These are phyloP conservation scores for Agonopterix alstromeriana DNA, from an alignment of 2,888 invertebrate genomes.

Conservation along the genomic window DNA sequence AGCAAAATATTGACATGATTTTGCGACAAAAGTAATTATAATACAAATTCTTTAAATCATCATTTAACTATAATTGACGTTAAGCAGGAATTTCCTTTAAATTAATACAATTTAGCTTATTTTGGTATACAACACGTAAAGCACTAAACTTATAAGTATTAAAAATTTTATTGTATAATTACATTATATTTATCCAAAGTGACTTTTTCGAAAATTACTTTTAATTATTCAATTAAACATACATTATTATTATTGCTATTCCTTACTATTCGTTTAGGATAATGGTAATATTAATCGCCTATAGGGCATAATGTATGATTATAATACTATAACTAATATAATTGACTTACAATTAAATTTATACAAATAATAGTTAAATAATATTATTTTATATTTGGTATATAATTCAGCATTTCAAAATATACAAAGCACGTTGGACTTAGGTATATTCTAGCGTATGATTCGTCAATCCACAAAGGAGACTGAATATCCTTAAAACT, in stretches of 20 bases:
- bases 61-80: slow-evolving; percentile 69
- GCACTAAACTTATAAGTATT: slow-evolving; percentile 7
- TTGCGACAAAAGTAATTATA: not conserved
- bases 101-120: slow-evolving; percentile 37
- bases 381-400: slow-evolving; percentile 44
- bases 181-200: not conserved
- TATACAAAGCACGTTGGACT: slow-evolving; percentile 71
- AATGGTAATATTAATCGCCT: not conserved
- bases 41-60: slow-evolving; percentile 4
- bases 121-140: slow-evolving; percentile 37
- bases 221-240: not conserved
- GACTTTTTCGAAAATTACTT: not conserved
- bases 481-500: slow-evolving; percentile 31
- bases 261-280: not conserved
- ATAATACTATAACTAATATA: no score
- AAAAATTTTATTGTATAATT: not conserved
- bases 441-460: slow-evolving; percentile 77
- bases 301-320: not conserved
- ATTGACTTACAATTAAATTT: no score
- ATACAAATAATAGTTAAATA: not conserved
- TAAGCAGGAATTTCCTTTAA: slow-evolving; percentile 54
- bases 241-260: slow-evolving; percentile 4
- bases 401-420: slow-evolving; percentile 48
- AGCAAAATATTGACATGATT: slow-evolving; percentile 23
- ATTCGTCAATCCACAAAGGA: slow-evolving; percentile 56